These are phyloP conservation scores for Saxicola maurus DNA, from an alignment of 2,797 vertebrate genomes.

Conservation along the genomic window DNA sequence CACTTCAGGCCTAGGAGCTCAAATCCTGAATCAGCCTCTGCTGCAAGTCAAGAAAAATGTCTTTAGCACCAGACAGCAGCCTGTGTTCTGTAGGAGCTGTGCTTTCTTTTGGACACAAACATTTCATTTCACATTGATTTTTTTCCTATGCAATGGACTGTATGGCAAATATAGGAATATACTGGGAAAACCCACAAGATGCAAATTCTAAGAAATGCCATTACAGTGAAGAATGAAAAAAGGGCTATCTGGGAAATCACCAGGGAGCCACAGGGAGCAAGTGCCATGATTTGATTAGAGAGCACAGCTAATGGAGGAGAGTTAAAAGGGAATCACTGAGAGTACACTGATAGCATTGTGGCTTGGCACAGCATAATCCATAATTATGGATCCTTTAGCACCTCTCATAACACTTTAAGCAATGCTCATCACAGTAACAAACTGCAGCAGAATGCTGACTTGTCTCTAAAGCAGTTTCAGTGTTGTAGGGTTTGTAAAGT, in stretches of 20 bases:
- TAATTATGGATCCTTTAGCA: constrained; percentile 12
- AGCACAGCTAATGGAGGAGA: not conserved
- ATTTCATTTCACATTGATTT: not conserved
- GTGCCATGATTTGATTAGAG: not conserved
- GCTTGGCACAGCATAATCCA: not conserved
- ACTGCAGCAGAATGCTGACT: not conserved
- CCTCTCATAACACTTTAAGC: constrained; percentile 11
- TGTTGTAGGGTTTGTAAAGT: not conserved
- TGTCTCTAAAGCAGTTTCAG: not conserved
- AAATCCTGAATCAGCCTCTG: constrained; percentile 33
- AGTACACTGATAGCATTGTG: not conserved
- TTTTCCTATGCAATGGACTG: not conserved
- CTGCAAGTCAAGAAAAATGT: constrained; percentile 17
- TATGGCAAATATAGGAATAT: not conserved
- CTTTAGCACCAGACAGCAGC: not conserved
- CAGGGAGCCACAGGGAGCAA: not conserved
- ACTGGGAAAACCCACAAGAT: not conserved
- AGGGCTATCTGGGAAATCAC: not conserved
- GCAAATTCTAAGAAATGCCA: not conserved
- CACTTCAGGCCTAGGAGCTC: constrained; percentile 74
- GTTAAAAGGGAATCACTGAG: not conserved
- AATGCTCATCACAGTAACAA: not conserved
- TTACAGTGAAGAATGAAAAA: not conserved
- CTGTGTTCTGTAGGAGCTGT: not conserved
- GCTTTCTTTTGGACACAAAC: not conserved